Conservation (phyloP, 2,113 vertebrate species). For the Sminthopsis crassicaudata region DNA sequence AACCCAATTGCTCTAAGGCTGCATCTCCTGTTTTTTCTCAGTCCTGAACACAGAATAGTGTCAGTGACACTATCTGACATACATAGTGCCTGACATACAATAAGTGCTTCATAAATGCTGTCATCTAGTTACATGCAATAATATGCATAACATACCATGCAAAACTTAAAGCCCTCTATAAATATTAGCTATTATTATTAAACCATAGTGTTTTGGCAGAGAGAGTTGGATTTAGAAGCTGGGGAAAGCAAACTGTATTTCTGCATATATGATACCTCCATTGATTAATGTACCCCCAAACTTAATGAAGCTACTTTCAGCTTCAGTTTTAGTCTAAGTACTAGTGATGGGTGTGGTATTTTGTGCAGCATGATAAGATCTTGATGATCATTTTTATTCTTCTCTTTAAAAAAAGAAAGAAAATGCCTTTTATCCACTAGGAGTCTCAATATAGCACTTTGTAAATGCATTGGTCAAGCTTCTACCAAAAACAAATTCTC, state of each 20-base stretch:
- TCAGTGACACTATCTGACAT: neutral
- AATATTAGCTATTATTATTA: neutral
- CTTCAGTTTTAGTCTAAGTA: neutral
- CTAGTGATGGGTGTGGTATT: neutral
- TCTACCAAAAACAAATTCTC: slow-evolving; percentile 27
- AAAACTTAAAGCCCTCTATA: neutral
- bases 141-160: neutral
- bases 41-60: neutral
- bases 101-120: neutral
- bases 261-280: neutral
- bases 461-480: slow-evolving; percentile 35
- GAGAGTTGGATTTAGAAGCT: neutral
- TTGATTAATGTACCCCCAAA: neutral
- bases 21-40: neutral
- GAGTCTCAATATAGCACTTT: slow-evolving; percentile 2
- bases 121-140: neutral
- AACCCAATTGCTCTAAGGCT: neutral
- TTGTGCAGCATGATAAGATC: neutral
- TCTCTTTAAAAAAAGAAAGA: neutral
- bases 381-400: neutral
- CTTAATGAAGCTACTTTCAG: neutral
- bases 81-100: neutral
- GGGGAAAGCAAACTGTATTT: neutral
- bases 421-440: neutral
- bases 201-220: neutral